Base-by-base conservation (phyloP, 2,113 vertebrate genomes). In the Gymnarchus niloticus region DNA sequence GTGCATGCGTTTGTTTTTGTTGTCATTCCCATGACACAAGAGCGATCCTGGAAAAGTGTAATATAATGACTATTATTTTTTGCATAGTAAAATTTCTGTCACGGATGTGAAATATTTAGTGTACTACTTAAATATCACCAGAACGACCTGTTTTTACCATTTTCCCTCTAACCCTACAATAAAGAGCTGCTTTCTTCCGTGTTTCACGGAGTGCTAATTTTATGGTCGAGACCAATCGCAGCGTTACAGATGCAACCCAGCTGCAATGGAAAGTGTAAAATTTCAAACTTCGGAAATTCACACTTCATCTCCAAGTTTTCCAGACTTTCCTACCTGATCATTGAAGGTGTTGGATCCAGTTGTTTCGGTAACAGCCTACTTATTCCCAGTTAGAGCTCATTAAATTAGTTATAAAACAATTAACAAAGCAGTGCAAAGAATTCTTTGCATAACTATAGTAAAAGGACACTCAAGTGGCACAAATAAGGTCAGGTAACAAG, bases 231-330 rank as follows among this genome's bases (percentile, higher is more conserved):
- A 92, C 93, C 88, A 94, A 90, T 90, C 91, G 92, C 94, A 96
- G 96, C 96, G 96, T 97, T 97, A 95, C 97, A 97, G 97, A 98
- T 98, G 96, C 90, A 86, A 94, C 93, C 96, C 97, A 97, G 97
- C 97, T 98, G 97, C 94, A 91, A 85, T 88, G 84, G 87, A 91
- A 94, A 95, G 96, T 96, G 96, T 96, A 96, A 95, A 93, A 95
- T 97, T 97, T 97, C 95, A 94, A 95, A 87, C 94, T 89, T 91
- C 88, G 92, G 89, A 93, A 94, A 94, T 95, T 96, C 95, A 94
- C 95, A 94, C 88, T 65, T 33, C 52, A 48, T 92, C 90, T 92
- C 93, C 91, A 94, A 91, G 91, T 90, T 89, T 84, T 84, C 93
- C 87, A 88, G 91, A 94, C 92, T 87, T 89, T 90, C 86, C 77